Base-by-base conservation (phyloP, 1,140 invertebrate genomes). In the Drosophila mayri region DNA sequence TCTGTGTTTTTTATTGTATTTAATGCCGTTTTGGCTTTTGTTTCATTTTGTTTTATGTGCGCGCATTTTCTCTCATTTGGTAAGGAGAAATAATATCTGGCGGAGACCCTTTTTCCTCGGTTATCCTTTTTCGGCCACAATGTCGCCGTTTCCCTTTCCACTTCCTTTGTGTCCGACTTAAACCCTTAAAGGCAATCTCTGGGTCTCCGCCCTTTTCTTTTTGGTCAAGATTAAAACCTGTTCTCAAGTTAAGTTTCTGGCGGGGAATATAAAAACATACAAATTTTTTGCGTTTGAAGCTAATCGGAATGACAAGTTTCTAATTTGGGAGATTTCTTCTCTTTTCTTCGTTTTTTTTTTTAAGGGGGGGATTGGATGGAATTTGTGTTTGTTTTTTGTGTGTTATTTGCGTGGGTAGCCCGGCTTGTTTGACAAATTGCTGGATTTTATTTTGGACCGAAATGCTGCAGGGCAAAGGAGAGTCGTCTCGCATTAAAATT, bases 261-360 rank as follows among this genome's bases (percentile, higher is more conserved):
- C 30, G 35, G 22, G 10, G 38, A 50, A 50, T 62, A 52, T 30
- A 41, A 35, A 52, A 66, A 66, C 32, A 37, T 25, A 63, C 41
- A 63, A 61, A 46, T 41, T 63, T 59, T 47, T 32, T 74, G 55
- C 55, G 30, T 55, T 46, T 66, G 57, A 80, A 81, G 81, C 81
- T 85, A 80, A 83, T 76, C 76, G 65, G 79, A 84, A 85, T 76
- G 81, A 84, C 81, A 84, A 84, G 81, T 85, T 84, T 84, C 83
- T 72, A 84, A 80, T 84, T 80, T 64, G 81, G 64, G 72, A 84
- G 71, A 61, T 83, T 70, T 71, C 67, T 35, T 30, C 12, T 71
- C 32, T 68, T 38, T 35, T 55, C 43, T 43, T 14, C 20, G 16
- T 22, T 37, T 20, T 38, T 54, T 20, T 32, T 38, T 38, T 63